A percentile compares a stretch with the other conserved stretches of the same genome.
These are phyloP conservation scores for Cliona cf. orientalis DNA, from an alignment of 37 sponge, comb jelly and placozoan genomes.

Conservation along the genomic window DNA sequence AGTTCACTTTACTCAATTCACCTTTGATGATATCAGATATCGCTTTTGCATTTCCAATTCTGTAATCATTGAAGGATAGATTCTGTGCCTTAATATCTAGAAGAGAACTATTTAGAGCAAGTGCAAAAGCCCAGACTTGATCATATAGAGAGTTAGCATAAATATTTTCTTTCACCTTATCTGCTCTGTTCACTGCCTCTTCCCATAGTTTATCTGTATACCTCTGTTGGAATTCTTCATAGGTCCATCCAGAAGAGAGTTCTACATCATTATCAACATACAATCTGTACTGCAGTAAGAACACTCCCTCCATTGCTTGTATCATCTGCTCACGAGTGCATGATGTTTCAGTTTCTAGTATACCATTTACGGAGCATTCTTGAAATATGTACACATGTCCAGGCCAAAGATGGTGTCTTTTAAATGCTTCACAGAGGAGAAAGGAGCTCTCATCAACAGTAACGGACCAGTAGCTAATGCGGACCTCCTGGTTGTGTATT, in stretches of 20 bases:
- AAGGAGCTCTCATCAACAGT: slow-evolving; percentile 9
- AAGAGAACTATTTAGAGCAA: no score
- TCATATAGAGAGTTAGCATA: slow-evolving; percentile 46
- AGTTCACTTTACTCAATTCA: background rate
- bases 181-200: background rate
- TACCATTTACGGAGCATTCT: background rate
- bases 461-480: slow-evolving; percentile 14
- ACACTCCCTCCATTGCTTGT: slow-evolving; percentile 16
- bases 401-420: slow-evolving; percentile 9
- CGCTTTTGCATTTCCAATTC: no score
- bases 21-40: no score
- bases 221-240: slow-evolving; percentile 25
- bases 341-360: background rate
- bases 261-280: background rate
- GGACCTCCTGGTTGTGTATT: background rate
- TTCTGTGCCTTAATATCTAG: no score
- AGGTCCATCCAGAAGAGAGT: slow-evolving; percentile 11
- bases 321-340: slow-evolving; percentile 29
- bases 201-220: slow-evolving; percentile 19
- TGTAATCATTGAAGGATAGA: no score
- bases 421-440: slow-evolving; percentile 37
- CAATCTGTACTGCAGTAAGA: slow-evolving; percentile 14
- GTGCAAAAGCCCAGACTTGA: slow-evolving; percentile 50
- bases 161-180: background rate
- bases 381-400: slow-evolving; percentile 40